These are phyloP conservation scores for Drosophila subobscura DNA, from an alignment of 1,140 invertebrate genomes.

Conservation along the genomic window DNA sequence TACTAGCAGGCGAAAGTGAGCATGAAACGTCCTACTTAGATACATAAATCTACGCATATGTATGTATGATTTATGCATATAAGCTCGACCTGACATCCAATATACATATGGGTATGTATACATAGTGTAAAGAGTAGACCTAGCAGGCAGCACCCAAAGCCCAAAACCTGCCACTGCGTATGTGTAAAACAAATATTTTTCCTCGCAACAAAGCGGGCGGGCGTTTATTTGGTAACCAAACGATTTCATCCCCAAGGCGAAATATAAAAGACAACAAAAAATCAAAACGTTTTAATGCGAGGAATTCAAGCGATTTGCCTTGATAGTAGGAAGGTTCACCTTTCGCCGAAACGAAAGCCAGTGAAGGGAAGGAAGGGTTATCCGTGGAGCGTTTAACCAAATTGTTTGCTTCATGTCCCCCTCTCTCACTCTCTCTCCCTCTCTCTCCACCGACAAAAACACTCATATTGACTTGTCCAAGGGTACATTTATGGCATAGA, in stretches of 20 bases:
- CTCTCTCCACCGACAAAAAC: constrained; percentile 48
- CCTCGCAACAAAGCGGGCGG: constrained; percentile 67
- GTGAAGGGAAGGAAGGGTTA: not conserved
- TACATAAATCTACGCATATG: too few species aligned
- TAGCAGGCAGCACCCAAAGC: constrained; percentile 23
- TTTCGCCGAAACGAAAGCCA: constrained; percentile 9
- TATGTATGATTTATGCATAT: constrained; percentile 31
- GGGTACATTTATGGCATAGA: constrained; percentile 1
- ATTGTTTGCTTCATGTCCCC: constrained; percentile 23
- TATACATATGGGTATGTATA: constrained; percentile 12
- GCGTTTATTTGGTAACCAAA: constrained; percentile 76
- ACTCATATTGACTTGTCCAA: constrained; percentile 74
- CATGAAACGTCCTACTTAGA: too few species aligned
- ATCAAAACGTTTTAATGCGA: constrained; percentile 74
- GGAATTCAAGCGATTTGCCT: constrained; percentile 74
- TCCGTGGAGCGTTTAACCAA: constrained; percentile 13
- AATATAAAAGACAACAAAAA: constrained; percentile 44
- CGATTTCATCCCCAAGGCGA: constrained; percentile 36
- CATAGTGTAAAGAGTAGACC: constrained; percentile 19
- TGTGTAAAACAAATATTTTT: constrained; percentile 76
- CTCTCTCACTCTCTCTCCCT: too few species aligned
- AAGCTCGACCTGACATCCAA: constrained; percentile 29
- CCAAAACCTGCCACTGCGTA: constrained; percentile 50
- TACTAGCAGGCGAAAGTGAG: too few species aligned
- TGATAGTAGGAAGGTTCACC: constrained; percentile 36